A percentile compares a stretch with the other conserved stretches of the same genome.
These are phyloP conservation scores for Pseudomugil gertrudae DNA, from an alignment of 2,797 vertebrate genomes.

Conservation along the genomic window DNA sequence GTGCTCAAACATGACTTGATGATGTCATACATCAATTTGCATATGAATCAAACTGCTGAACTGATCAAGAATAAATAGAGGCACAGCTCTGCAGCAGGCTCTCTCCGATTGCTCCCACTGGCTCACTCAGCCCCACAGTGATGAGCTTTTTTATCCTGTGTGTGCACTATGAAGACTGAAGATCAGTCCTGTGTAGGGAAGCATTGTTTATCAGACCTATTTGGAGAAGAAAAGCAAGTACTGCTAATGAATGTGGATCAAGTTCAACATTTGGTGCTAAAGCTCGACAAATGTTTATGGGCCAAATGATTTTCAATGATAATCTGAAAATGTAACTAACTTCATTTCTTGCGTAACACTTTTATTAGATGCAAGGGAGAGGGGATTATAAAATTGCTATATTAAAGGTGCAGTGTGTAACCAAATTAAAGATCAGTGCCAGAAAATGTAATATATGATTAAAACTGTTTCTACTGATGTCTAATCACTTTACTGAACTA, in stretches of 20 bases:
- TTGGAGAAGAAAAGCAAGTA: constrained; percentile 41
- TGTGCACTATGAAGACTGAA: constrained; percentile 41
- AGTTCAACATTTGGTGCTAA: constrained; percentile 33
- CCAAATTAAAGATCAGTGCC: background rate
- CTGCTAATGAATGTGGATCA: constrained; percentile 37
- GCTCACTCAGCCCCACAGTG: constrained; percentile 46
- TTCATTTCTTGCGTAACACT: constrained; percentile 10
- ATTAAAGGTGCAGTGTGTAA: constrained; percentile 1
- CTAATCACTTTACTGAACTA: background rate
- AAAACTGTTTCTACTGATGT: background rate
- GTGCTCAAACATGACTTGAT: constrained; percentile 59
- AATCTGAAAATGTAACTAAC: constrained; percentile 19
- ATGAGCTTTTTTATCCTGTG: constrained; percentile 47
- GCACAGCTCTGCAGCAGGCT: constrained; percentile 56
- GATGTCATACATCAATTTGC: constrained; percentile 70
- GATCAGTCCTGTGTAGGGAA: constrained; percentile 51
- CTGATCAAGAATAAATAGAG: constrained; percentile 69
- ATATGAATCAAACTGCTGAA: constrained; percentile 75
- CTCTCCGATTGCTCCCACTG: constrained; percentile 44
- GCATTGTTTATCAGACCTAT: constrained; percentile 55
- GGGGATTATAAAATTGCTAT: background rate
- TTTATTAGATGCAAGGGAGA: constrained; percentile 2
- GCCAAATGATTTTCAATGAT: constrained; percentile 23
- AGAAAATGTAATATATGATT: background rate
- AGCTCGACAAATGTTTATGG: constrained; percentile 29